Base-by-base conservation (phyloP, 1,140 invertebrate genomes). In the Drosophila dunni region DNA sequence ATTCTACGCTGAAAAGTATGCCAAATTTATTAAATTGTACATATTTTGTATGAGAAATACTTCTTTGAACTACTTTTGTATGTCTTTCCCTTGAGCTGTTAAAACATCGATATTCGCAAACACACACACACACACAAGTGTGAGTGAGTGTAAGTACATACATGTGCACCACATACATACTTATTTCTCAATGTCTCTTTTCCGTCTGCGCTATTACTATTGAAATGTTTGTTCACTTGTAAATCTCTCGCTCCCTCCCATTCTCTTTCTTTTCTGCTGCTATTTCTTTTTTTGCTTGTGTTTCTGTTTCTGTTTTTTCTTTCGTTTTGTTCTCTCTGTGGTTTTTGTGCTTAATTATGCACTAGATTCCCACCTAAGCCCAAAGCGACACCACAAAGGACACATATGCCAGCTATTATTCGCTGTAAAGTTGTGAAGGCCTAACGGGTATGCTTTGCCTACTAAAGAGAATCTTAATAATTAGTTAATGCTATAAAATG, bases 271-370 rank as follows among this genome's bases (percentile, higher is more conserved):
- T 10, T 40, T 40, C 38, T 11, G 9, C n/a, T 40, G 9, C 45
- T 40, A 2, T 48, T 44, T 54, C 29, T 60, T 67, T 72, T 78
- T 66, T 15, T 8, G 15, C 42, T 71, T 48, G 50, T 42, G 58
- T 29, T 69, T 62, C 46, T 38, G 7, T 5, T 63, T 53, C 24
- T 56, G 65, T 44, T 44, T 71, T 54, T 42, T 38, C 45, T 61
- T 67, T 48, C 48, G 33, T 60, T 71, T 46, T 24, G 5, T 29
- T 75, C 66, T 54, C 65, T 61, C 56, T 82, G 75, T 70, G 79
- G 78, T 66, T 68, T 53, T 56, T 53, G 53, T 60, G 75, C 83
- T 85, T 85, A 85, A 88, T 85, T 85, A 85, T 85, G 71, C 66
- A 86, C 66, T 69, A 86, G 69, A 63, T 44, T 51, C 38, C 45